These are phyloP conservation scores for Ataeniobius toweri DNA, from an alignment of 2,797 vertebrate species.

Conservation along the genomic window DNA sequence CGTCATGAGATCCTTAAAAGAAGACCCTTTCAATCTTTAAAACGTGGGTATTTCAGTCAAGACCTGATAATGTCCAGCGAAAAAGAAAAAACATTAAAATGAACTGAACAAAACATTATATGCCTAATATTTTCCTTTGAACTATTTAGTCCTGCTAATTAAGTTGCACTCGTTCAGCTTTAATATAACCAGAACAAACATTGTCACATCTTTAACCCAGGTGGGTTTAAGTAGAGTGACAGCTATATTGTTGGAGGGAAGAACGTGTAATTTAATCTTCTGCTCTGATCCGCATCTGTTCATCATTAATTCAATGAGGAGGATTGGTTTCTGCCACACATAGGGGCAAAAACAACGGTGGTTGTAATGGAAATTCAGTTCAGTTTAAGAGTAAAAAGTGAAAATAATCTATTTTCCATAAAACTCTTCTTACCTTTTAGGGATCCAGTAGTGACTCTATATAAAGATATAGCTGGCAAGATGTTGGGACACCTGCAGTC, in stretches of 20 bases:
- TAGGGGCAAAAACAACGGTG: not conserved
- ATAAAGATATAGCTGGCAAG: constrained; percentile 6
- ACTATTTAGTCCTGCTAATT: not conserved
- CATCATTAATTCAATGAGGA: constrained; percentile 72
- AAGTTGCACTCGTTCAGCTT: constrained; percentile 7
- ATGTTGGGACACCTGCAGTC: not conserved
- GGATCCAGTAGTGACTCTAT: constrained; percentile 1
- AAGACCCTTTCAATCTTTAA: constrained; percentile 12
- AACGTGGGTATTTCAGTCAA: constrained; percentile 22
- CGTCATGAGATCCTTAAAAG: constrained; percentile 65
- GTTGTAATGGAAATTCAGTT: constrained; percentile 27
- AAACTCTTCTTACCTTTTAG: constrained; percentile 42
- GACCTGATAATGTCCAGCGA: not conserved
- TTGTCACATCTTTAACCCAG: constrained; percentile 17
- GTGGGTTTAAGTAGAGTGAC: constrained; percentile 33
- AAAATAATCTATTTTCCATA: not conserved
- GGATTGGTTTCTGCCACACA: constrained; percentile 56
- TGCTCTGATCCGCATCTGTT: constrained; percentile 30
- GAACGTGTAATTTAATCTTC: constrained; percentile 54
- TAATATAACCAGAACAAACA: constrained; percentile 12
- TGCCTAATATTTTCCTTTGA: not conserved
- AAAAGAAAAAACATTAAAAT: not conserved
- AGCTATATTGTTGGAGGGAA: constrained; percentile 36
- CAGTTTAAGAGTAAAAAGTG: constrained; percentile 6
- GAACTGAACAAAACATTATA: not conserved